Percentiles rank a stretch among this genome's conserved stretches.
phyloP scores from a whole-genome alignment of 2,888 invertebrate genomes.

The Hyposoter dolosus region DNA sequence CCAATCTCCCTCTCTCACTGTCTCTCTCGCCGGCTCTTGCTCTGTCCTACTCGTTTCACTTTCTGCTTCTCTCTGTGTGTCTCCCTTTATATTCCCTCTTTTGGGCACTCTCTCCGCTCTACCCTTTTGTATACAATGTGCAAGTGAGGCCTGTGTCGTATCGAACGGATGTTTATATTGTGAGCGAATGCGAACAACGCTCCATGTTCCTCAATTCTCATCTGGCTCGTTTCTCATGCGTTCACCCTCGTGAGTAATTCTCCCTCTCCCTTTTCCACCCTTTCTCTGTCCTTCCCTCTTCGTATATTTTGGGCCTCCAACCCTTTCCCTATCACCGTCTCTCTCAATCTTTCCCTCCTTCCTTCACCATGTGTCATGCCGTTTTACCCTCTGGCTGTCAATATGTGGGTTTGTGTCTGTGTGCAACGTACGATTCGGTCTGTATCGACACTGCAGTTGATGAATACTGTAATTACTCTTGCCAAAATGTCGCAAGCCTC shows the following conservation, averaged over 20 bases:
- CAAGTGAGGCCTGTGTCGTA: conserved; percentile 50
- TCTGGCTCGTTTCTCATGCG: conserved; percentile 60
- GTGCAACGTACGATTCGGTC: conserved; percentile 6
- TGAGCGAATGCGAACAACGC: conserved; percentile 66
- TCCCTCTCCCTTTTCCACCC: background rate
- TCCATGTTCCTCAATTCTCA: conserved; percentile 54
- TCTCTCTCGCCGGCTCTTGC: background rate
- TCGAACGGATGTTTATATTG: conserved; percentile 70
- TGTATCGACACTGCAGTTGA: background rate
- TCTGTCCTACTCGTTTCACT: background rate
- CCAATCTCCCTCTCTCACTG: conserved; percentile 9
- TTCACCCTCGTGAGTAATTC: conserved; percentile 14
- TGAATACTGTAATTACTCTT: background rate
- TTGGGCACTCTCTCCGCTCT: conserved; percentile 6
- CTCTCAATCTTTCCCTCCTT: conserved; percentile 12
- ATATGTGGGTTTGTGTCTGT: background rate
- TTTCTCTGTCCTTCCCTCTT: background rate
- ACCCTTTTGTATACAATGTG: conserved; percentile 29
- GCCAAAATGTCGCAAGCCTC: background rate
- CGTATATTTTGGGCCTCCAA: background rate
- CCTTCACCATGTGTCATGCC: conserved; percentile 5
- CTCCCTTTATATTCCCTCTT: background rate
- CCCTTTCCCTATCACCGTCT: conserved; percentile 20
- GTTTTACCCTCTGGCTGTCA: conserved; percentile 26
- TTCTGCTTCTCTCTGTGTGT: conserved; percentile 15